Conservation (phyloP, 2,113 vertebrate species). For the Phaetusa simplex region DNA sequence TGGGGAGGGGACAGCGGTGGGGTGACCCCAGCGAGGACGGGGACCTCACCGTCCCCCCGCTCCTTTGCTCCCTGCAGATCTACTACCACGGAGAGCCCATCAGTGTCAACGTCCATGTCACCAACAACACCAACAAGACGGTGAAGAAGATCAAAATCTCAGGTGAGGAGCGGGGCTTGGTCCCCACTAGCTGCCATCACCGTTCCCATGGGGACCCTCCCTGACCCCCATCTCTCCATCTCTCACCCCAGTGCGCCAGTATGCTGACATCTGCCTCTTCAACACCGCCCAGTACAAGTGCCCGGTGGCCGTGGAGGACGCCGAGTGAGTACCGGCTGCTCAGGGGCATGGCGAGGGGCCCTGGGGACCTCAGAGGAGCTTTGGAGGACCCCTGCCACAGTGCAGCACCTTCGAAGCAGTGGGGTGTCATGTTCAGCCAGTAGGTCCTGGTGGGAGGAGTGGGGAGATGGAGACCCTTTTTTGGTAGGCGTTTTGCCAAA, state of each 20-base stretch:
- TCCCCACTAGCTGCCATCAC: background rate
- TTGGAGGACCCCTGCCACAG: background rate
- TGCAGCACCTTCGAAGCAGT: background rate
- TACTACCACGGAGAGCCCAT: conserved; percentile 97
- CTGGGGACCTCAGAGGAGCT: background rate
- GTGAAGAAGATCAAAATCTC: conserved; percentile 98
- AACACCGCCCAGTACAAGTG: conserved; percentile 99
- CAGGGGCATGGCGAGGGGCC: background rate
- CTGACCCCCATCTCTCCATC: background rate
- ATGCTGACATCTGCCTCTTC: conserved; percentile 97
- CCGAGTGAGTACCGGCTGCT: conserved; percentile 81
- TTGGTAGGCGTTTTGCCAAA: background rate
- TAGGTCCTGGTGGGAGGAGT: background rate
- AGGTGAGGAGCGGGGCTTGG: conserved; percentile 50
- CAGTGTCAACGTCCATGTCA: conserved; percentile 95
- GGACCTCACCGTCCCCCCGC: background rate
- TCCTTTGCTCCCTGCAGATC: conserved; percentile 75
- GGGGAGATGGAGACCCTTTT: background rate
- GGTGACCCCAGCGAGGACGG: accelerated
- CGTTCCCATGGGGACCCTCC: accelerated
- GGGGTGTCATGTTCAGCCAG: background rate
- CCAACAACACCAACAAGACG: conserved; percentile 97
- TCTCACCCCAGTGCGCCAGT: conserved; percentile 84
- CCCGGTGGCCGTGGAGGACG: conserved; percentile 90
- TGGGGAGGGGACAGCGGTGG: background rate